Conservation (phyloP, 2,797 vertebrate genomes). For the Sebastes cheni region DNA sequence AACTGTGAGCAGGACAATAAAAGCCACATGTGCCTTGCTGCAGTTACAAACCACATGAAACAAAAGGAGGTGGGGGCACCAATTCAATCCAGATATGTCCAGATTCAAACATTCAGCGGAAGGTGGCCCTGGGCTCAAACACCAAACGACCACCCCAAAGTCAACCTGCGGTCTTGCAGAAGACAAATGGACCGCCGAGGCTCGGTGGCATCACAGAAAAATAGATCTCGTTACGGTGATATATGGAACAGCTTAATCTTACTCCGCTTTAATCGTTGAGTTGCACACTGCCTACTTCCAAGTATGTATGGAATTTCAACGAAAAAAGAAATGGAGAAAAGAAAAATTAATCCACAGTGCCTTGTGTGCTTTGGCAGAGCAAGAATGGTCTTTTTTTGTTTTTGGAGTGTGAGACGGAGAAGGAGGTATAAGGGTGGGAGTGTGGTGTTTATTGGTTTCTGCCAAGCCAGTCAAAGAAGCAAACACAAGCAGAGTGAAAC, state of each 20-base stretch:
- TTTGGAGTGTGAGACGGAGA: conserved; percentile 35
- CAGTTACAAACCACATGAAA: conserved; percentile 77
- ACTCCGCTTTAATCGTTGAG: conserved; percentile 43
- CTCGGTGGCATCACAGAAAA: conserved; percentile 66
- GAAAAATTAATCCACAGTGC: conserved; percentile 29
- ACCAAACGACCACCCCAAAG: conserved; percentile 77
- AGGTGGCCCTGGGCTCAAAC: conserved; percentile 66
- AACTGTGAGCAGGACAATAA: conserved; percentile 65
- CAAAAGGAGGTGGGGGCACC: conserved; percentile 57
- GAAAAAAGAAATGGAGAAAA: conserved; percentile 17
- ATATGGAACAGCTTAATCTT: conserved; percentile 52
- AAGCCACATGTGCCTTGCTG: conserved; percentile 74
- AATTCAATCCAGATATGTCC: conserved; percentile 76
- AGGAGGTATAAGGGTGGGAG: conserved; percentile 63
- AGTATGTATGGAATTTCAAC: conserved; percentile 72
- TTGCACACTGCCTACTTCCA: conserved; percentile 45
- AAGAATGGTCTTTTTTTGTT: conserved; percentile 30
- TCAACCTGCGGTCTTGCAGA: conserved; percentile 61
- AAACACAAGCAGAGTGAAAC: conserved; percentile 80
- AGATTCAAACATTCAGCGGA: conserved; percentile 71
- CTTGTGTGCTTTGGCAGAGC: conserved; percentile 60
- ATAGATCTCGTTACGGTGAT: conserved; percentile 69
- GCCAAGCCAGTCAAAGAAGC: conserved; percentile 73
- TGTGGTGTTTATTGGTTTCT: conserved; percentile 82
- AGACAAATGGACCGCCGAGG: conserved; percentile 74